phyloP scores from a whole-genome alignment of 2,113 vertebrate genomes.

The Caranx ignobilis region DNA sequence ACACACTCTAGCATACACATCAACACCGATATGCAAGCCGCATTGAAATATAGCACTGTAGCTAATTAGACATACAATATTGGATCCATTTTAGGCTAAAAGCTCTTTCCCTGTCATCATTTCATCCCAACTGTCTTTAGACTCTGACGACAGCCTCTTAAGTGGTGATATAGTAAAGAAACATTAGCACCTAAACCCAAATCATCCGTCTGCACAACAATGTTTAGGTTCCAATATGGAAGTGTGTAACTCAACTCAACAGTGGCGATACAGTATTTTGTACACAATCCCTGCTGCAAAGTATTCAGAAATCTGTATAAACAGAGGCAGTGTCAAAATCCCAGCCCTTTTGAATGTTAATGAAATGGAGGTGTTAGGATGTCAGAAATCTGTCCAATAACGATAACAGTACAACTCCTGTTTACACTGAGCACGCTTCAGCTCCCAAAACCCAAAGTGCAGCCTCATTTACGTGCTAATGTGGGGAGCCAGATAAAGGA shows the following conservation, averaged over 20 bases:
- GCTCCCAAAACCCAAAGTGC: slow-evolving; percentile 83
- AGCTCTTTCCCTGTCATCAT: slow-evolving; percentile 8
- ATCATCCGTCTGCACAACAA: slow-evolving; percentile 7
- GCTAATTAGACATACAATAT: slow-evolving; percentile 68
- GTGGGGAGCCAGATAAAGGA: slow-evolving; percentile 85
- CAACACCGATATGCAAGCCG: slow-evolving; percentile 66
- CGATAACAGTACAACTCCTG: slow-evolving; percentile 84
- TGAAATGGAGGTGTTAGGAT: slow-evolving; percentile 83
- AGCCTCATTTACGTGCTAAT: slow-evolving; percentile 89
- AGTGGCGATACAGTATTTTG: slow-evolving; percentile 59
- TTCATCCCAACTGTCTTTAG: slow-evolving; percentile 23
- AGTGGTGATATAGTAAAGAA: slow-evolving; percentile 16
- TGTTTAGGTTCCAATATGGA: slow-evolving; percentile 45
- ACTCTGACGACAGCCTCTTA: slow-evolving; percentile 9
- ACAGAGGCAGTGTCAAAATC: slow-evolving; percentile 82
- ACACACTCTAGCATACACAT: slow-evolving; percentile 72
- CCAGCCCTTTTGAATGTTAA: slow-evolving; percentile 81
- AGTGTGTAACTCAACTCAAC: slow-evolving; percentile 57
- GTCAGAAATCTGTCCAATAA: slow-evolving; percentile 86
- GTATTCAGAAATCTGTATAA: slow-evolving; percentile 80
- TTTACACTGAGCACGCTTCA: slow-evolving; percentile 83
- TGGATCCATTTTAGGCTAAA: slow-evolving; percentile 31
- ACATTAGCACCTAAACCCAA: slow-evolving; percentile 18
- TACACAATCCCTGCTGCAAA: slow-evolving; percentile 71
- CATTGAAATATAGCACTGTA: slow-evolving; percentile 65